These are phyloP conservation scores for Orientallactaga bullata DNA, from an alignment of 2,113 vertebrate genomes.

Conservation along the genomic window DNA sequence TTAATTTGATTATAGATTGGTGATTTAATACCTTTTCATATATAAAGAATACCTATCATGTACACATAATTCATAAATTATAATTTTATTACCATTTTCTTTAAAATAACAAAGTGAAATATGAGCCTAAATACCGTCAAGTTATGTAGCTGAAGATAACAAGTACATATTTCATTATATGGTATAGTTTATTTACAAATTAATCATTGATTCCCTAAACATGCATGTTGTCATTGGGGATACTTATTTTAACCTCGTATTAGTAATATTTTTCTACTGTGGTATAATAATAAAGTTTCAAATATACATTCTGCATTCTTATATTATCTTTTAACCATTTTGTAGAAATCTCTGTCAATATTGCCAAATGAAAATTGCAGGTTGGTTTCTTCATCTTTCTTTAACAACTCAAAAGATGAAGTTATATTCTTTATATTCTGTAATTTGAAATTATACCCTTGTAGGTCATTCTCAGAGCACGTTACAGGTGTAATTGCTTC, in stretches of 20 bases:
- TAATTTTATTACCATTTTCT: not conserved
- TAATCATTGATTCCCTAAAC: not conserved
- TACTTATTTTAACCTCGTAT: not conserved
- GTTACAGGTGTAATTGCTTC: not conserved
- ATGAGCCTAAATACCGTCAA: not conserved
- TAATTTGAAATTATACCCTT: not conserved
- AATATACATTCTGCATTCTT: not conserved
- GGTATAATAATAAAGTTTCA: not conserved
- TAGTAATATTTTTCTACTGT: not conserved
- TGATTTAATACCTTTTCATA: not conserved
- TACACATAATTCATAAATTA: not conserved
- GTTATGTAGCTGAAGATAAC: not conserved
- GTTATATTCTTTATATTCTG: not conserved
- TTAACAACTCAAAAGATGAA: not conserved
- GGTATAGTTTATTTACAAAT: not conserved
- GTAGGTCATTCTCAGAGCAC: no score
- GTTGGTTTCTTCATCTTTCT: not conserved
- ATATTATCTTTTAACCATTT: not conserved
- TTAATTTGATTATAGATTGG: not conserved
- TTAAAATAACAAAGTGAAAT: not conserved
- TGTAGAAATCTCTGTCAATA: not conserved
- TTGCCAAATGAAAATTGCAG: not conserved
- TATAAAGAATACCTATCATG: not conserved
- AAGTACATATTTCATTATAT: not conserved
- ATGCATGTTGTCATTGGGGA: not conserved